phyloP scores from a whole-genome alignment of 2,888 invertebrate genomes.

The Clistopyga incitator region DNA sequence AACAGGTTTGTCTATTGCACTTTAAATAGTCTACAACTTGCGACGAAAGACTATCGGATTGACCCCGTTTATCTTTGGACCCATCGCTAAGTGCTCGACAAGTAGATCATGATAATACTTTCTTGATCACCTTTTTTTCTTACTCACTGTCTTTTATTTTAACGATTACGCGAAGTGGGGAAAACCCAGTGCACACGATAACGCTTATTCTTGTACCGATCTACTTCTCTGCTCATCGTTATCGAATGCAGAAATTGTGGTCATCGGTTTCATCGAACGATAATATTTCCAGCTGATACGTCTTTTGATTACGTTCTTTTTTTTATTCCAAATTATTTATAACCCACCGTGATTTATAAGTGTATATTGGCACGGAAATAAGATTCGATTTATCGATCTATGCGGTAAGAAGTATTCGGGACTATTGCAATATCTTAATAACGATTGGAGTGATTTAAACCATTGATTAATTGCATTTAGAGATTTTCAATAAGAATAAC shows the following conservation, averaged over 20 bases:
- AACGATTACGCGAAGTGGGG: too few relatives aligned
- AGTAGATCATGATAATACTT: background rate
- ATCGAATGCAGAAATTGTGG: background rate
- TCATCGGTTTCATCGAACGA: background rate
- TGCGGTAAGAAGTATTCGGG: too few relatives aligned
- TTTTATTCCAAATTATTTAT: background rate
- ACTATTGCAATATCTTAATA: too few relatives aligned
- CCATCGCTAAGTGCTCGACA: background rate
- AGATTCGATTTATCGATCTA: background rate
- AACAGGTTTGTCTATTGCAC: slow-evolving; percentile 19
- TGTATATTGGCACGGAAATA: background rate
- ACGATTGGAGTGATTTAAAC: too few relatives aligned
- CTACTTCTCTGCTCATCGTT: background rate
- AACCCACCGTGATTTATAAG: background rate
- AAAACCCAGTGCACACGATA: background rate
- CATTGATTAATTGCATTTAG: too few relatives aligned
- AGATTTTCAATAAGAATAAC: too few relatives aligned
- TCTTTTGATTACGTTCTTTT: background rate
- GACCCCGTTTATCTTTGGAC: background rate
- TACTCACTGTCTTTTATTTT: background rate
- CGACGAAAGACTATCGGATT: background rate
- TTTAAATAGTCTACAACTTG: background rate
- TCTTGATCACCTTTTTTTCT: background rate
- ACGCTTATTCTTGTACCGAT: background rate
- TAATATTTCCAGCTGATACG: background rate